Conservation (phyloP, 2,888 invertebrate genomes). For the Morpho achilles region DNA sequence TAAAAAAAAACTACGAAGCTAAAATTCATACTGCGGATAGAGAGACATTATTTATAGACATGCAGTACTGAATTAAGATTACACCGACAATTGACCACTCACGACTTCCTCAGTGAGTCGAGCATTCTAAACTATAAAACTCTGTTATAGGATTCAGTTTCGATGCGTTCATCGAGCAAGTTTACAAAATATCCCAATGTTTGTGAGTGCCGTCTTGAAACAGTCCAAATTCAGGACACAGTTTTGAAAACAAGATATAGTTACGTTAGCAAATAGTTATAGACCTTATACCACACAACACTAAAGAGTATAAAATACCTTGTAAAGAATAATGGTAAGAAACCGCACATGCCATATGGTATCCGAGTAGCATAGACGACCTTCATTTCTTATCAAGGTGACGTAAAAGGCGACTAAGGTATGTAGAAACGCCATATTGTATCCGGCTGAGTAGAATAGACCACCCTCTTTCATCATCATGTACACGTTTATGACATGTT, state of each 20-base stretch:
- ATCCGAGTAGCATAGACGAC: too few relatives aligned
- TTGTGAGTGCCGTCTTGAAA: conserved; percentile 23
- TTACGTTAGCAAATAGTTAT: too few relatives aligned
- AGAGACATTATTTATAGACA: conserved; percentile 28
- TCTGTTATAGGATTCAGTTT: conserved; percentile 3
- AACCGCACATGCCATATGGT: too few relatives aligned
- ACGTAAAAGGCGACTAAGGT: too few relatives aligned
- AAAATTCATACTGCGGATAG: conserved; percentile 11
- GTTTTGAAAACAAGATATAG: conserved; percentile 23
- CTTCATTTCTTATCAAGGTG: too few relatives aligned
- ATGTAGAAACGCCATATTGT: too few relatives aligned
- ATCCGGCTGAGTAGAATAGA: too few relatives aligned
- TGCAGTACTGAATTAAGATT: conserved; percentile 21
- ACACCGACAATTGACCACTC: conserved; percentile 27
- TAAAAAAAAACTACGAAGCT: conserved; percentile 4
- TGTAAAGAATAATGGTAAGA: too few relatives aligned
- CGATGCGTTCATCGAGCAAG: conserved; percentile 8
- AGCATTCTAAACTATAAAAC: conserved; percentile 8
- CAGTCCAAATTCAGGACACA: conserved; percentile 23
- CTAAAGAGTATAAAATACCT: too few relatives aligned
- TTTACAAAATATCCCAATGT: conserved; percentile 25
- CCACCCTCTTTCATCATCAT: too few relatives aligned
- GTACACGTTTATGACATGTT: too few relatives aligned
- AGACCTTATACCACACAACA: too few relatives aligned
- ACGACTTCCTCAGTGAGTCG: conserved; percentile 17